Conservation (phyloP, 2,797 vertebrate species). For the Sebastes itinus region DNA sequence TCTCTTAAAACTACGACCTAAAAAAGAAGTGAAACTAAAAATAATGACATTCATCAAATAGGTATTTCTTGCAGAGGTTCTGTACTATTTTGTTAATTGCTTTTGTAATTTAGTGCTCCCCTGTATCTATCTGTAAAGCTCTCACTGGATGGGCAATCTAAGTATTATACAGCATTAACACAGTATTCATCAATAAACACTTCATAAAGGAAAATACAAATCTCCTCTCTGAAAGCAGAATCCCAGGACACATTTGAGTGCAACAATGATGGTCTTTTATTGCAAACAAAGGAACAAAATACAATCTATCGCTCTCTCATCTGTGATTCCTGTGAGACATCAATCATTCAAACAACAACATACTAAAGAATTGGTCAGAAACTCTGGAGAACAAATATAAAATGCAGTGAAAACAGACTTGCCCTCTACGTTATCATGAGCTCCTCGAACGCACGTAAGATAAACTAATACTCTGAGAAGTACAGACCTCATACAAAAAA, state of each 20-base stretch:
- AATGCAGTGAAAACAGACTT: constrained; percentile 66
- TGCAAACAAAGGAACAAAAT: constrained; percentile 79
- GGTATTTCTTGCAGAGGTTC: not conserved
- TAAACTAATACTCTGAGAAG: constrained; percentile 73
- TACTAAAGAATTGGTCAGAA: constrained; percentile 77
- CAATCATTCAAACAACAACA: constrained; percentile 70
- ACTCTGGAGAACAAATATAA: constrained; percentile 71
- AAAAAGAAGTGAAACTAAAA: not conserved
- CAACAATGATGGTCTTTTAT: constrained; percentile 76
- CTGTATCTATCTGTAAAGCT: not conserved
- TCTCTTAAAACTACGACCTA: not conserved
- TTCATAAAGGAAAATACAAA: not conserved
- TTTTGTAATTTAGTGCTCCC: not conserved
- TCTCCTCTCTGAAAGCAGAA: constrained; percentile 17
- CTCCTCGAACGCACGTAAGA: constrained; percentile 40
- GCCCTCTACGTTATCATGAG: constrained; percentile 34
- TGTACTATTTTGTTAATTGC: not conserved
- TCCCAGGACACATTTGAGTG: constrained; percentile 47
- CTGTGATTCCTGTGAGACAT: constrained; percentile 72
- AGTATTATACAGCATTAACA: not conserved
- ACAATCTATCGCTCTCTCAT: constrained; percentile 66
- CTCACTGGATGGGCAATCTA: not conserved
- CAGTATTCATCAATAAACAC: not conserved
- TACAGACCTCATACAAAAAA: constrained; percentile 81
- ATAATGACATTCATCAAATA: not conserved